Percentiles rank a stretch among this genome's conserved stretches.
phyloP scores from a whole-genome alignment of 1,140 invertebrate genomes.

The Sweltsa coloradensis region DNA sequence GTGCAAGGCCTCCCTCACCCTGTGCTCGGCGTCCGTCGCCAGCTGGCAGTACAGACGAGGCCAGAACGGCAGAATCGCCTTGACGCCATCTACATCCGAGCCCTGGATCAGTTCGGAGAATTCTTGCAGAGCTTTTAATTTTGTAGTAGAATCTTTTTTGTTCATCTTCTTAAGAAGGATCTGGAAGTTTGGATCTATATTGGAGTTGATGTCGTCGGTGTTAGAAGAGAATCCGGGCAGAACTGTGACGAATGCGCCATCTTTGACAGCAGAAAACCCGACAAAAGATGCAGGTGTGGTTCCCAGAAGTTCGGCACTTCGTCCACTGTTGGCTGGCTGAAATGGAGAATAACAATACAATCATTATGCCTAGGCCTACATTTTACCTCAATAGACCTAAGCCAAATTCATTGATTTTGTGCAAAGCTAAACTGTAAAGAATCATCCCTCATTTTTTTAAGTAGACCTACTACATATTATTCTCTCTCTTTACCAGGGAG shows the following conservation, averaged over 20 bases:
- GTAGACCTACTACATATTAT: background rate
- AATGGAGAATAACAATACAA: constrained; percentile 18
- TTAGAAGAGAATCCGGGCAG: constrained; percentile 37
- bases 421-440: background rate
- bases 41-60: constrained; percentile 59
- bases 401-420: background rate
- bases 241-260: constrained; percentile 44
- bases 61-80: constrained; percentile 62
- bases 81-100: constrained; percentile 42
- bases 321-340: constrained; percentile 74
- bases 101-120: constrained; percentile 51
- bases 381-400: background rate
- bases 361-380: background rate
- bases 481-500: constrained; percentile 1
- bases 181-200: constrained; percentile 46
- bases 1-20: constrained; percentile 62
- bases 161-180: constrained; percentile 60
- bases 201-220: constrained; percentile 40
- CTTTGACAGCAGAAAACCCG: constrained; percentile 48
- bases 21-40: constrained; percentile 59
- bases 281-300: constrained; percentile 45
- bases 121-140: constrained; percentile 74
- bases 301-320: constrained; percentile 60
- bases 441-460: background rate
- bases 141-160: constrained; percentile 78